Percentiles rank a stretch among this genome's conserved stretches.
These are phyloP conservation scores for Cichladusa arquata DNA, from an alignment of 2,113 vertebrate genomes.

Conservation along the genomic window DNA sequence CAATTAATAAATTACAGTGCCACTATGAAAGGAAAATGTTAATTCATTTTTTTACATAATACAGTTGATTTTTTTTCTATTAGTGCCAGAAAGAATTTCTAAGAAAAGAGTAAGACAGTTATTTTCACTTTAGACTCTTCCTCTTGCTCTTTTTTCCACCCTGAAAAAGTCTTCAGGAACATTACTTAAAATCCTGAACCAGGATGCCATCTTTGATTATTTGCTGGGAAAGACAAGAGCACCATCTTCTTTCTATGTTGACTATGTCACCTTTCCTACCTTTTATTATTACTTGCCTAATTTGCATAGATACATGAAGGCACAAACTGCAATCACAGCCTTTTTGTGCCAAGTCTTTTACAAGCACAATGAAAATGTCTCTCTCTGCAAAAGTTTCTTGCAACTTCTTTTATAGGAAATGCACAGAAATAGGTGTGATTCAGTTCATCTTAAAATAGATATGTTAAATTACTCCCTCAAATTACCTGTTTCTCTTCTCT, in stretches of 20 bases:
- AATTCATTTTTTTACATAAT: background rate
- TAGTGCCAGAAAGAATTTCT: background rate
- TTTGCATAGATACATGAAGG: background rate
- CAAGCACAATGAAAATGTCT: background rate
- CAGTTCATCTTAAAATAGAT: constrained; percentile 17
- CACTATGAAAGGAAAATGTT: background rate
- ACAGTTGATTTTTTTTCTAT: background rate
- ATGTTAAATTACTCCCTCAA: constrained; percentile 12
- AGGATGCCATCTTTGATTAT: background rate
- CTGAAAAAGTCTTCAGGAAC: background rate
- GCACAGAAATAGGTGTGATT: background rate
- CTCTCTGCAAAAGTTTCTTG: background rate
- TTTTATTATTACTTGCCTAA: background rate
- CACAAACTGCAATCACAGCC: background rate
- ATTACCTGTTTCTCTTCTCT: constrained; percentile 28
- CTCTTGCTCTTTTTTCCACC: background rate
- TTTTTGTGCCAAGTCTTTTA: constrained; percentile 1
- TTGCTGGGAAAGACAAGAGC: background rate
- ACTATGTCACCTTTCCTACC: background rate
- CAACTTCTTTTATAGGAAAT: background rate
- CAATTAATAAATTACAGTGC: background rate
- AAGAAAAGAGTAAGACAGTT: background rate
- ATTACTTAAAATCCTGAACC: background rate
- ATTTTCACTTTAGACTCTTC: background rate
- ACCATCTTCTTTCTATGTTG: background rate